Evolutionary conservation across 37 sponge, comb jelly and placozoan species (phyloP).

Genomic region (Aplysina aerophoba): DNA sequence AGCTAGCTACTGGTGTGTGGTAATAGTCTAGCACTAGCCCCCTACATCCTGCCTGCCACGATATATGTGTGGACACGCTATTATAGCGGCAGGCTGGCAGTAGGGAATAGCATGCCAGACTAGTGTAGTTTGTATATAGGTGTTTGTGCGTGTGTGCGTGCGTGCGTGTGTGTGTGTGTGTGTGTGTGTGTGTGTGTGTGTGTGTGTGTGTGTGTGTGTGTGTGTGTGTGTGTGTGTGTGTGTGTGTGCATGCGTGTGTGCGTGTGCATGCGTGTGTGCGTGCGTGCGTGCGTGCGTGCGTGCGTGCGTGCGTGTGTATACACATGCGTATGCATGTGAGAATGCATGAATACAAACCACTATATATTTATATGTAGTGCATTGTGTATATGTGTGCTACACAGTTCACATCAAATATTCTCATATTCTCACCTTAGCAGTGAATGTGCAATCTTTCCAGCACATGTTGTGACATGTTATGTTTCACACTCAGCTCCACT

Average conservation of each 20-base stretch:
- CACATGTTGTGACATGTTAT: too few relatives aligned
- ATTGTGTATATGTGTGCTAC: conserved; percentile 2
- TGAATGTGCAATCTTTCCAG: background rate
- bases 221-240: conserved; percentile 3
- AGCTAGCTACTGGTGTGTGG: too few relatives aligned
- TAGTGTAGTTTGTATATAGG: too few relatives aligned
- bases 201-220: conserved; percentile 25
- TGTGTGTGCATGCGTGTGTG: conserved; percentile 23
- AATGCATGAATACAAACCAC: background rate
- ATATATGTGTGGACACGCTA: too few relatives aligned
- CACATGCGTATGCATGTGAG: background rate
- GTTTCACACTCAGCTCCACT: too few relatives aligned
- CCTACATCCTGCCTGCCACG: too few relatives aligned
- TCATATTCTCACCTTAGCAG: too few relatives aligned
- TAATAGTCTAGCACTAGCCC: too few relatives aligned
- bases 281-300: conserved; percentile 14
- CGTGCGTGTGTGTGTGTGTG: conserved; percentile 5
- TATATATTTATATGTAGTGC: too few relatives aligned
- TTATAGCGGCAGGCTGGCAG: too few relatives aligned
- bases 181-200: conserved; percentile 23
- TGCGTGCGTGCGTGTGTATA: background rate
- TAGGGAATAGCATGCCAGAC: too few relatives aligned
- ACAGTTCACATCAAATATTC: too few relatives aligned
- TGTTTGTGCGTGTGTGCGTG: background rate
- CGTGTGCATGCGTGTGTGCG: conserved; percentile 16